A percentile compares a stretch with the other conserved stretches of the same genome.
These are phyloP conservation scores for Deroplatys truncata DNA, from an alignment of 2,888 invertebrate species.

Conservation along the genomic window DNA sequence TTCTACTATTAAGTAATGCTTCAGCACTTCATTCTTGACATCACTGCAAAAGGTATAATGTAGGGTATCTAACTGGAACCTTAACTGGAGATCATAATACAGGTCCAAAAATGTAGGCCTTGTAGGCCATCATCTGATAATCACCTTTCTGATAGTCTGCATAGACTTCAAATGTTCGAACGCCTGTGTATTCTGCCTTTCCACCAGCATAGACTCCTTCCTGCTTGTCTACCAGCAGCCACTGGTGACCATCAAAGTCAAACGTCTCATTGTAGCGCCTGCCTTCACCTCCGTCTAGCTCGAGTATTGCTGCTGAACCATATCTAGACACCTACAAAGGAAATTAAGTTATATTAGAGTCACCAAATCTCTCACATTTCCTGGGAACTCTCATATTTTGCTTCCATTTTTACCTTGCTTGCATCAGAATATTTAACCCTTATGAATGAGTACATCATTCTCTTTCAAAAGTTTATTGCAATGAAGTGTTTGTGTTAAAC, in stretches of 20 bases:
- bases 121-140: background rate
- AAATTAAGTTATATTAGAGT: background rate
- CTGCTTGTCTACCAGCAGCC: constrained; percentile 88
- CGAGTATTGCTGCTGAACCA: constrained; percentile 87
- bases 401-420: too few relatives aligned
- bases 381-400: too few relatives aligned
- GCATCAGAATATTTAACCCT: too few relatives aligned
- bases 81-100: too few relatives aligned
- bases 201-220: constrained; percentile 95
- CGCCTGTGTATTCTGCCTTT: constrained; percentile 92
- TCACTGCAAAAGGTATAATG: too few relatives aligned
- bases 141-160: constrained; percentile 90
- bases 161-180: constrained; percentile 89
- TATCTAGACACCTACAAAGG: constrained; percentile 67
- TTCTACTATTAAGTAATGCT: too few relatives aligned
- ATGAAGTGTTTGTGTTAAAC: too few relatives aligned
- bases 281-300: constrained; percentile 93
- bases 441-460: too few relatives aligned
- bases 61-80: too few relatives aligned
- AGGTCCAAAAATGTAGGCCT: background rate
- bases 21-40: too few relatives aligned
- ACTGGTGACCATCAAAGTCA: constrained; percentile 84
- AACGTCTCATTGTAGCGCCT: constrained; percentile 90
- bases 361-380: too few relatives aligned
- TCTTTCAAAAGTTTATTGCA: too few relatives aligned